Evolutionary conservation across 2,797 vertebrate genomes (phyloP), one percentile per base, ranked within the genome.

Genomic region (Harpagifer antarcticus): DNA sequence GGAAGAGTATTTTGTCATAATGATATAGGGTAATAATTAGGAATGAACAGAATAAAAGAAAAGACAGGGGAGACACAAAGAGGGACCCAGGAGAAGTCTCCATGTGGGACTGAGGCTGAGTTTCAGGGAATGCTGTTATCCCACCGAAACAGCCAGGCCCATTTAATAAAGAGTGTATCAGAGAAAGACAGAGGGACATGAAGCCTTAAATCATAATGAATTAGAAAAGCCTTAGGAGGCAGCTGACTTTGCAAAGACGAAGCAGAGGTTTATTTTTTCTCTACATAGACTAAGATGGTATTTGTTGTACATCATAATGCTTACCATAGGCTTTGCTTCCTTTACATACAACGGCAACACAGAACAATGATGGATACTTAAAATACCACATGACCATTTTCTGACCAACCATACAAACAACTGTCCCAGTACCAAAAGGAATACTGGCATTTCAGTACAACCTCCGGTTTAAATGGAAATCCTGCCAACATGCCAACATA

Each of bases 141-240:
- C 62, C 63, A 31, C 0, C 0, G 23, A 37, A 60, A 74, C 58
- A 4, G 27, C 27, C 50, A 50, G 60, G 27, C 27, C 12, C 58
- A 15, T 81, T 79, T 83, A 82, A 79, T 43, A 47, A 61, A 62
- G 60, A 76, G 33, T 40, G 68, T 79, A 82, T 86, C 78, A 83
- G 83, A 86, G 67, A 73, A 84, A 74, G 74, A 72, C 58, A 53
- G 12, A 23, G 57, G 42, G 64, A 78, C 50, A 63, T 50, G 20
- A 45, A 3, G 57, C 20, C 16, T 54, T 68, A 75, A 72, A 70
- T 72, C 53, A 53, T 42, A 82, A 74, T 69, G 72, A 61, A 81
- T 83, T 60, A 76, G 23, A 11, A 58, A 66, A 68, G 44, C 73
- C 74, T 67, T 37, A 23, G 67, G 55, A 74, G 69, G 60, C 42